phyloP scores from a whole-genome alignment of 2,888 invertebrate species.

The Notocelia uddmanniana region DNA sequence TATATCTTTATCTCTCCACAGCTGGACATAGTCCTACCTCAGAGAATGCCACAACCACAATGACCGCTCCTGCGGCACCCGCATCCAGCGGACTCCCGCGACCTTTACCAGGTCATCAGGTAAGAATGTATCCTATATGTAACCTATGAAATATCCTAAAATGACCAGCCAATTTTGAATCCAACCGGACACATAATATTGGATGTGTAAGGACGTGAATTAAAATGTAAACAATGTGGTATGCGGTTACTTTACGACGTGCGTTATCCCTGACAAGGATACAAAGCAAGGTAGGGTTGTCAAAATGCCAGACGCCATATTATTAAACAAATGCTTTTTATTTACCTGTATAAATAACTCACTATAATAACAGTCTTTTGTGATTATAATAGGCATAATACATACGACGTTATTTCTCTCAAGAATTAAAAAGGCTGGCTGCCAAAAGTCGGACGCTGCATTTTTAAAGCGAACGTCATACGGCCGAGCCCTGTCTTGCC shows the following conservation, averaged over 20 bases:
- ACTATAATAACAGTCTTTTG: neutral
- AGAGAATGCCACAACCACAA: no score
- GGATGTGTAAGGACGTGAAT: no score
- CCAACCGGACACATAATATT: no score
- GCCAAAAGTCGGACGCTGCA: slow-evolving; percentile 35
- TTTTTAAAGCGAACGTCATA: slow-evolving; percentile 32
- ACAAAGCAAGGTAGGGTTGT: slow-evolving; percentile 14
- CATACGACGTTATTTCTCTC: slow-evolving; percentile 8
- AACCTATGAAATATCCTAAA: no score
- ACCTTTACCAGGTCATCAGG: no score
- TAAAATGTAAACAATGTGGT: neutral
- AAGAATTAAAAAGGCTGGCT: neutral
- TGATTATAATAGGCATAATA: neutral
- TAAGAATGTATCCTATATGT: no score
- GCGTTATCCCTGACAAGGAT: neutral
- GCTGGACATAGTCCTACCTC: no score
- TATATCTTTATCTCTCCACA: no score
- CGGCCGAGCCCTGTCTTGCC: slow-evolving; percentile 22
- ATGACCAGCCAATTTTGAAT: no score
- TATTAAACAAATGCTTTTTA: slow-evolving; percentile 8
- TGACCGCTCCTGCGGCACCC: no score
- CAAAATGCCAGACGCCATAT: slow-evolving; percentile 22
- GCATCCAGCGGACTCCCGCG: no score
- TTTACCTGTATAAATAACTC: neutral
- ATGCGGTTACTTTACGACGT: slow-evolving; percentile 1